These are phyloP conservation scores for Thripadectes ignobilis DNA, from an alignment of 2,797 vertebrate species.

Conservation along the genomic window DNA sequence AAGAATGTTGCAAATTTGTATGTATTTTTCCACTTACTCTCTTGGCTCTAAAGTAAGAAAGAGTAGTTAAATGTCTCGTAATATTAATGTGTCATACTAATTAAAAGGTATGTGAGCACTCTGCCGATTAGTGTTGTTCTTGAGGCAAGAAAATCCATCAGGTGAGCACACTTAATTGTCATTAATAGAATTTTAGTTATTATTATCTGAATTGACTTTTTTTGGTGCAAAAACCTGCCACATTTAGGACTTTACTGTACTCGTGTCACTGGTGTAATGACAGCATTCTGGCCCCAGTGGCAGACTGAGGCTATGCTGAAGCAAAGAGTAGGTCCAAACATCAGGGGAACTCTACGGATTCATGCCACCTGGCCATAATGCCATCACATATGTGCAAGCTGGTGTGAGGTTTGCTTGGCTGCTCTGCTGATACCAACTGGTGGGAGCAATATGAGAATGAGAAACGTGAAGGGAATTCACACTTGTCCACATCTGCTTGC, in stretches of 20 bases:
- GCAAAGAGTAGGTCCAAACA: background rate
- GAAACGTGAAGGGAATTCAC: background rate
- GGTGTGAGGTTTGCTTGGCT: background rate
- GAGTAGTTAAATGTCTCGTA: constrained; percentile 22
- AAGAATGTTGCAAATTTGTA: constrained; percentile 20
- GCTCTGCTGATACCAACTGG: background rate
- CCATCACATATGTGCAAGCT: background rate
- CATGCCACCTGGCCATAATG: background rate
- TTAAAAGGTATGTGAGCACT: constrained; percentile 37
- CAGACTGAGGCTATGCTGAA: background rate
- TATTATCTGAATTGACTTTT: background rate
- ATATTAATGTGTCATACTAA: constrained; percentile 7
- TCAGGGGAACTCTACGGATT: background rate
- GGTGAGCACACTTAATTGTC: background rate
- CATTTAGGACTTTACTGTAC: background rate
- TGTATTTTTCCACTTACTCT: constrained; percentile 29
- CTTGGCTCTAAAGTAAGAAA: constrained; percentile 48
- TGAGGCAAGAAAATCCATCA: background rate
- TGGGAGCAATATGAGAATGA: background rate
- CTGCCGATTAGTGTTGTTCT: background rate
- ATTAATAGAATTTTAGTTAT: background rate
- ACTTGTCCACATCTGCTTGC: background rate
- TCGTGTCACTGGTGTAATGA: background rate
- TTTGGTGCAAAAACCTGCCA: background rate
- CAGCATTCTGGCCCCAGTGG: background rate